Base-by-base conservation (phyloP, 2,797 vertebrate species). In the Peromyscus nudipes region DNA sequence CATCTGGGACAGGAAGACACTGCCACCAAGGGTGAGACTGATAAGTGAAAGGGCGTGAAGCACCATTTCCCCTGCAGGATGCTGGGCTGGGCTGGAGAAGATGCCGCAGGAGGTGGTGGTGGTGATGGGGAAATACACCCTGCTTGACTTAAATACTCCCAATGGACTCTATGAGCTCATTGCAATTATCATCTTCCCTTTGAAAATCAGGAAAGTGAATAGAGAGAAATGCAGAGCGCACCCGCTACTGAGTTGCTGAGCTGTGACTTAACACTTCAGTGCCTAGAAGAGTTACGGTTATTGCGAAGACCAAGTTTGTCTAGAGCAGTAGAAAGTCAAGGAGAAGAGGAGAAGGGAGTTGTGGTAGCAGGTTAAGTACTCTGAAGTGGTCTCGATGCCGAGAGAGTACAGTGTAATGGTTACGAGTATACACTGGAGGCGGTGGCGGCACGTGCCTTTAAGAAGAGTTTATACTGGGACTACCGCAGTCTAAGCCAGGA, bases 11-110 rank as follows among this genome's bases (percentile, higher is more conserved):
- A 97, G 98, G 97, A 98, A 98, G 91, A 96, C 81, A 92, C 96
- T 96, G 94, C 92, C 97, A 94, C 7, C 23, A 79, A 97, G 88
- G 97, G 97, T 62, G 82, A 96, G 92, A 86, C 95, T 97, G 97
- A 96, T 97, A 97, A 98, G 97, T 97, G 69, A 94, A 95, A 98
- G 97, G 97, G 97, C 67, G 52, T 95, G 89, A 98, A 97, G 92
- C 97, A 95, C 92, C 57, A 57, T 65, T 97, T 97, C 96, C 97
- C 64, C 60, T 31, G 91, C 96, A 98, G 97, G 97, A 98, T 97
- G 93, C 96, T 87, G 93, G 94, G 87, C 34, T 95, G 88, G 93
- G 40, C 79, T 96, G 91, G 92, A 93, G 94, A 89, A 96, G 77
- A 87, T 69, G 76, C 67, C 65, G 65, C 73, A 81, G 37, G 90